Evolutionary conservation across 1,140 invertebrate genomes (phyloP).

Genomic region (Ostrea denselamellosa): DNA sequence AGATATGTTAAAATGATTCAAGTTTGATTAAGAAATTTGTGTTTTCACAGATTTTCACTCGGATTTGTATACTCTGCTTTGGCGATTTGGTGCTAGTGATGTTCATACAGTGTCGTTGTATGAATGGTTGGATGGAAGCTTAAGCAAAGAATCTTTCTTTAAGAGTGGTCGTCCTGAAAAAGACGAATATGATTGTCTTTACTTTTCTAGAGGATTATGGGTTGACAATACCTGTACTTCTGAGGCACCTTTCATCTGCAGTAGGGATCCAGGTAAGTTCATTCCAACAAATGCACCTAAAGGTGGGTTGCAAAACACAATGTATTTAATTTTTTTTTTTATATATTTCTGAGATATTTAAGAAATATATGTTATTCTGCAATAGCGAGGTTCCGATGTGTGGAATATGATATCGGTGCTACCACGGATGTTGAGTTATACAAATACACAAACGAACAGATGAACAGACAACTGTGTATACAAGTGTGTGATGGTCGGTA

Average conservation of each 20-base stretch:
- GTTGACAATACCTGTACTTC: not conserved
- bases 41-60: not conserved
- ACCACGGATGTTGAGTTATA: not conserved
- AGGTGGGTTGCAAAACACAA: no score
- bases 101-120: not conserved
- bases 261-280: not conserved
- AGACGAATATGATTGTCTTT: not conserved
- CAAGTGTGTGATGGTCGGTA: not conserved
- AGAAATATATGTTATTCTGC: not conserved
- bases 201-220: not conserved
- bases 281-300: not conserved
- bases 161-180: not conserved
- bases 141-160: not conserved
- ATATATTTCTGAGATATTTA: not conserved
- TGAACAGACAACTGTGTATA: constrained; percentile 26
- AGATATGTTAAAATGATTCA: no score
- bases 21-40: not conserved
- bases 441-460: not conserved
- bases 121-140: constrained; percentile 5
- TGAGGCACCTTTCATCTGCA: not conserved
- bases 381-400: not conserved
- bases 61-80: not conserved
- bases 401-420: not conserved
- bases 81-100: constrained; percentile 8
- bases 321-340: not conserved